phyloP scores from a whole-genome alignment of 2,888 invertebrate genomes.

The Pandemis cinnamomeana region DNA sequence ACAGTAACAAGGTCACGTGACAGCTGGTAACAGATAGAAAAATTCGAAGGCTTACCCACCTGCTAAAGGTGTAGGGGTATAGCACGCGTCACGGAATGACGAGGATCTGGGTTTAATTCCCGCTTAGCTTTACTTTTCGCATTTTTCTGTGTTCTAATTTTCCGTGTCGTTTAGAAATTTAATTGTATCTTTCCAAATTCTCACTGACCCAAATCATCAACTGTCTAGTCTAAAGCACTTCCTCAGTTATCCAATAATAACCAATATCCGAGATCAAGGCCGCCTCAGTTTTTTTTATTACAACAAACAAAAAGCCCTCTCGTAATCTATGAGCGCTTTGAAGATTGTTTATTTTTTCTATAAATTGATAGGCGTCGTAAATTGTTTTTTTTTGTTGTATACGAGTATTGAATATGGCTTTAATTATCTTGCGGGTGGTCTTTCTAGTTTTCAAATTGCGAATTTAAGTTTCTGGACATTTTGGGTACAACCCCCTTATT shows the following conservation, averaged over 20 bases:
- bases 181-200: neutral
- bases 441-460: neutral
- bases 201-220: neutral
- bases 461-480: no score
- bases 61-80: no score
- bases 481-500: no score
- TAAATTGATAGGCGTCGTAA: constrained; percentile 4
- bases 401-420: neutral
- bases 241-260: constrained; percentile 3
- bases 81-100: no score
- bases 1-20: no score
- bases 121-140: no score
- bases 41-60: no score
- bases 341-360: constrained; percentile 16
- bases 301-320: constrained; percentile 26
- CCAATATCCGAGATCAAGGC: constrained; percentile 19
- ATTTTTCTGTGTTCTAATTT: no score
- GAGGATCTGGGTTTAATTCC: no score
- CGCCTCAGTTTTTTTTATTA: neutral
- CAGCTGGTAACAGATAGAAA: no score
- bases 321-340: constrained; percentile 18
- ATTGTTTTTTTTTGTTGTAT: neutral
- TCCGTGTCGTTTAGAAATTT: neutral
- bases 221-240: constrained; percentile 1
- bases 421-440: constrained; percentile 1